Conservation (phyloP, 2,113 vertebrate genomes). For the Ailurus styani region DNA sequence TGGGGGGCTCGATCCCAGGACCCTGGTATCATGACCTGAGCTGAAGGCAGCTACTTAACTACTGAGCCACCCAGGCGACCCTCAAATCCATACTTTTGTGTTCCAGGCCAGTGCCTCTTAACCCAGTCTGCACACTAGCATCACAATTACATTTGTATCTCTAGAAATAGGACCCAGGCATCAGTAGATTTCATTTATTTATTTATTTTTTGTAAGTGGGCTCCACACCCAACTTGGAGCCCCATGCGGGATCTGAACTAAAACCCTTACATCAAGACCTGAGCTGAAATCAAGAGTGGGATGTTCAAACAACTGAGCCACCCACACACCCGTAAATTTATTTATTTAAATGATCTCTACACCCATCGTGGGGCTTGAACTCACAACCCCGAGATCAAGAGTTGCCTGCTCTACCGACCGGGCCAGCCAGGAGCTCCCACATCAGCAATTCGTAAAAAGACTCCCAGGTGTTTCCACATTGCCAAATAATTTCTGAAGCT, state of each 20-base stretch:
- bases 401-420: not conserved
- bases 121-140: not conserved
- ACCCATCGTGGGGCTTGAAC: too few relatives aligned
- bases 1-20: too few relatives aligned
- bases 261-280: not conserved
- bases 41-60: too few relatives aligned
- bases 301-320: too few relatives aligned
- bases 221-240: not conserved
- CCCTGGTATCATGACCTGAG: too few relatives aligned
- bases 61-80: too few relatives aligned
- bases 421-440: not conserved
- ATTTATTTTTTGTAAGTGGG: not conserved
- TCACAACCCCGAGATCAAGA: too few relatives aligned
- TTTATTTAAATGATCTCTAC: too few relatives aligned
- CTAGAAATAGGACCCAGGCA: not conserved
- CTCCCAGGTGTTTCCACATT: not conserved
- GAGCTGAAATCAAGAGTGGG: too few relatives aligned
- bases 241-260: not conserved
- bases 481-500: not conserved
- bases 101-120: not conserved
- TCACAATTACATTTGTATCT: not conserved
- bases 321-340: too few relatives aligned
- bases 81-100: not conserved
- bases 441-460: not conserved
- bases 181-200: not conserved